These are phyloP conservation scores for Apodemus agrarius DNA, from an alignment of 2,797 vertebrate genomes.

Conservation along the genomic window DNA sequence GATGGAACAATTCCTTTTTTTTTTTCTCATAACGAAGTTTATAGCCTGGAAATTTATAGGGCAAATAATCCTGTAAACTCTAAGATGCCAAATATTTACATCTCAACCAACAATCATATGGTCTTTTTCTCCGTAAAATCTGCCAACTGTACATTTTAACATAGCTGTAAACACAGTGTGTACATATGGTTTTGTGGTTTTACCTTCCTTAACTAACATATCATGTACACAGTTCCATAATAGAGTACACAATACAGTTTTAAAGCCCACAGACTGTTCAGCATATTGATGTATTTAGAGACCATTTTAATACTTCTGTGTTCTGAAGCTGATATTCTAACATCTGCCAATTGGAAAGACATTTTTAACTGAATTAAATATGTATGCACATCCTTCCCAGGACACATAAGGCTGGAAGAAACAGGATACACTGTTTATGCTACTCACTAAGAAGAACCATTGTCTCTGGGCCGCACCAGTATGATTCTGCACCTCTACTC, in stretches of 20 bases:
- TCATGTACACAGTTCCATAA: constrained; percentile 41
- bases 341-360: constrained; percentile 68
- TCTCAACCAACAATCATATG: constrained; percentile 50
- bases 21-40: constrained; percentile 4
- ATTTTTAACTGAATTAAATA: constrained; percentile 74
- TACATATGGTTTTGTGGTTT: constrained; percentile 58
- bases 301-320: constrained; percentile 66
- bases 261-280: constrained; percentile 66
- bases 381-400: constrained; percentile 51
- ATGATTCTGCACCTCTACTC: background rate
- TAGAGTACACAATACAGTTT: constrained; percentile 39
- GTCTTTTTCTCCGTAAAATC: constrained; percentile 16
- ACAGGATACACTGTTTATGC: background rate
- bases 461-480: background rate
- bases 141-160: constrained; percentile 39
- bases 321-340: constrained; percentile 71
- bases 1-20: background rate
- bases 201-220: constrained; percentile 62
- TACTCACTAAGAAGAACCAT: background rate
- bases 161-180: constrained; percentile 57
- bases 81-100: constrained; percentile 59
- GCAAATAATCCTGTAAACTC: constrained; percentile 14
- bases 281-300: constrained; percentile 76
- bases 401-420: constrained; percentile 25
- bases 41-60: constrained; percentile 32